Evolutionary conservation across 2,113 vertebrate species (phyloP).

Genomic region (Merops nubicus): DNA sequence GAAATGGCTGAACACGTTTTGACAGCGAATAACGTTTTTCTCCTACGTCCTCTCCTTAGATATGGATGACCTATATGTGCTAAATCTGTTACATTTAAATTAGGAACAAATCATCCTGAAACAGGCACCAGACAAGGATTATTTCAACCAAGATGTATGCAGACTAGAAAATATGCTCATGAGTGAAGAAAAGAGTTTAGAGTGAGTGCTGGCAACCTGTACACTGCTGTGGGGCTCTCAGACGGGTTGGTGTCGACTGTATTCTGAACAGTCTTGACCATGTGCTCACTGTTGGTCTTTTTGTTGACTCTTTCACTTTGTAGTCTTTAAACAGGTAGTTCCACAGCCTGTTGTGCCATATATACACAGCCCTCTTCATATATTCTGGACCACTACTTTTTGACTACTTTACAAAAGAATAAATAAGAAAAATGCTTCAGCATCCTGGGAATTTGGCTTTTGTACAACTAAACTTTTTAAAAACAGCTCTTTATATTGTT

Average conservation of each 20-base stretch:
- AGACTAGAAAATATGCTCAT: not conserved
- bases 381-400: not conserved
- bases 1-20: not conserved
- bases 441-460: not conserved
- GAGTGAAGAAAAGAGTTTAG: not conserved
- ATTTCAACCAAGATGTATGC: not conserved
- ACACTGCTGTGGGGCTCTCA: fast-evolving
- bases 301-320: not conserved
- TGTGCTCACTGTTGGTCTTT: not conserved
- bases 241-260: not conserved
- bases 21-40: constrained; percentile 10
- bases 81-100: constrained; percentile 23
- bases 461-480: not conserved
- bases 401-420: not conserved
- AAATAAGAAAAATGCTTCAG: not conserved
- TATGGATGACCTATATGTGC: not conserved
- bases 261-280: not conserved
- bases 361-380: not conserved
- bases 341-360: fast-evolving
- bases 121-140: not conserved
- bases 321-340: not conserved
- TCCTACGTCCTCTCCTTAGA: not conserved
- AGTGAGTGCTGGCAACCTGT: not conserved
- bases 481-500: fast-evolving
- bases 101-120: constrained; percentile 1